A percentile compares a stretch with the other conserved stretches of the same genome.
phyloP scores from a whole-genome alignment of 2,888 invertebrate genomes.

The Myopa testacea region DNA sequence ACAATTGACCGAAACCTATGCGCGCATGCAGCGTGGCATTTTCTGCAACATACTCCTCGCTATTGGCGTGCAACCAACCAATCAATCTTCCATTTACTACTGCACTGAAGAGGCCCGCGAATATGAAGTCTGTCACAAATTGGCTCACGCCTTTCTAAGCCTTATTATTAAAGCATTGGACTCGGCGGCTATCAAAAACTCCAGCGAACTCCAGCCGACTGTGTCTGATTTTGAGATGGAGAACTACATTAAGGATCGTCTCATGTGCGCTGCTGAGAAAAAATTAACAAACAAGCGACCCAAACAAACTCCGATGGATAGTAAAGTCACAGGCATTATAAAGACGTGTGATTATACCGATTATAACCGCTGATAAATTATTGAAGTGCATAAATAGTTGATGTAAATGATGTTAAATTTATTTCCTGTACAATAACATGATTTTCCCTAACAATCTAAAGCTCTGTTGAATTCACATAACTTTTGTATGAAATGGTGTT shows the following conservation, averaged over 20 bases:
- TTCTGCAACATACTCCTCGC: conserved; percentile 61
- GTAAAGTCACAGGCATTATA: neutral
- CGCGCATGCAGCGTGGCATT: conserved; percentile 62
- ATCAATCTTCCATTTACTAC: conserved; percentile 58
- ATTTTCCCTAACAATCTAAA: conserved; percentile 47
- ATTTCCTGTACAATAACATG: neutral
- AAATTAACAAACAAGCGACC: conserved; percentile 49
- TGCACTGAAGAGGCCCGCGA: conserved; percentile 59
- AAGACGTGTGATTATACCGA: conserved; percentile 27
- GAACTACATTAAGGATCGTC: conserved; percentile 60
- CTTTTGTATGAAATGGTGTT: conserved; percentile 61
- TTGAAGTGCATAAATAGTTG: neutral
- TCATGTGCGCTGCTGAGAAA: conserved; percentile 62
- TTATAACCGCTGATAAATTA: conserved; percentile 12
- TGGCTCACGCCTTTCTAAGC: conserved; percentile 61
- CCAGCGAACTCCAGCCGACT: conserved; percentile 48
- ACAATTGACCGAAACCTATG: conserved; percentile 59
- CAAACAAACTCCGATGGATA: neutral
- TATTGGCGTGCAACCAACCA: conserved; percentile 60
- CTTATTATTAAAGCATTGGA: conserved; percentile 61
- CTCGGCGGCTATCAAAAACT: conserved; percentile 55
- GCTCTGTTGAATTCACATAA: conserved; percentile 62
- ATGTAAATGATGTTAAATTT: neutral
- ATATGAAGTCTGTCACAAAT: conserved; percentile 60
- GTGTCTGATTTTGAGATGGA: conserved; percentile 60